These are phyloP conservation scores for Dromas ardeola DNA, from an alignment of 2,113 vertebrate genomes.

Conservation along the genomic window DNA sequence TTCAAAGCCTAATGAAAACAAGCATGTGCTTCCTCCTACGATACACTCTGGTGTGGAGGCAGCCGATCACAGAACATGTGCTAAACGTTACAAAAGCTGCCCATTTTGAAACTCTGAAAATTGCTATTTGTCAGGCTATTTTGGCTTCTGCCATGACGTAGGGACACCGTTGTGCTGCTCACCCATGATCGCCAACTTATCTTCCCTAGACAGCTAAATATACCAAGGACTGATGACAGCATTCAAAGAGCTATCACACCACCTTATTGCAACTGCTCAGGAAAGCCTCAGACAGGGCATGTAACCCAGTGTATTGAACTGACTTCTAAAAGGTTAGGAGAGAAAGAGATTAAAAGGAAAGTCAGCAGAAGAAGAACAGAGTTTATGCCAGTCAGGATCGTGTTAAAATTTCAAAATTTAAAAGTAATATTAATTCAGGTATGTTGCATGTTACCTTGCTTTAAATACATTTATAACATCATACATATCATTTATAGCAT, in stretches of 20 bases:
- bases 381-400: background rate
- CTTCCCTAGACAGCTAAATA: background rate
- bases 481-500: background rate
- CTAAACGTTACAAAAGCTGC: background rate
- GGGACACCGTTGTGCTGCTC: background rate
- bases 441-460: background rate
- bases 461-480: background rate
- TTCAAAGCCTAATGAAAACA: constrained; percentile 25
- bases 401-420: background rate
- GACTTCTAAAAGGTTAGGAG: background rate
- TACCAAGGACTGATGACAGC: background rate
- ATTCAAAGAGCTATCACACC: background rate
- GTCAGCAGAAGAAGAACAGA: background rate
- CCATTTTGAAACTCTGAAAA: background rate
- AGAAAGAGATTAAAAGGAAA: background rate
- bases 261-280: background rate
- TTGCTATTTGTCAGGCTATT: background rate
- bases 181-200: accelerated
- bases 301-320: background rate
- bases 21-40: background rate
- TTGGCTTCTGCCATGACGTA: background rate
- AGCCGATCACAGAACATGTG: background rate
- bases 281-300: background rate
- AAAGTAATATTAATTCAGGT: background rate
- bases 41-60: background rate